phyloP scores from a whole-genome alignment of 1,140 invertebrate genomes.

The Bombus waltoni region DNA sequence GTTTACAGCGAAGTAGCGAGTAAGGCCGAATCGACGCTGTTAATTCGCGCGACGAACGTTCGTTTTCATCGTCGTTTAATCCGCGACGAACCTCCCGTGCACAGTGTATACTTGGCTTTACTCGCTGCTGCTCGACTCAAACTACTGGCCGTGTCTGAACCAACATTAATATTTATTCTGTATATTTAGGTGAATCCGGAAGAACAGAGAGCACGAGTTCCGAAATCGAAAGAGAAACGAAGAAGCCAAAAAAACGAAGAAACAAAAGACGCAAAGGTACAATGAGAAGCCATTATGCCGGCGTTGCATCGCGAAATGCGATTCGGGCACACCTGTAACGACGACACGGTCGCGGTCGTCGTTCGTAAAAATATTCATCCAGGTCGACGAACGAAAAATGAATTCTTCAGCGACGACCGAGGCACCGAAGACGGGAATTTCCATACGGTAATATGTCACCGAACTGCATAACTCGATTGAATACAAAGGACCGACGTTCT shows the following conservation, averaged over 20 bases:
- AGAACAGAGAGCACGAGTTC: neutral
- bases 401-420: constrained; percentile 14
- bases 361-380: constrained; percentile 33
- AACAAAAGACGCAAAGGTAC: neutral
- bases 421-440: constrained; percentile 3
- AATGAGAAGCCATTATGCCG: neutral
- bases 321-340: constrained; percentile 32
- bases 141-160: too few relatives aligned
- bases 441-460: constrained; percentile 19
- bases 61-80: too few relatives aligned
- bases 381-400: constrained; percentile 37
- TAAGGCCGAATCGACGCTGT: too few relatives aligned
- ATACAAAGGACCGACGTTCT: neutral
- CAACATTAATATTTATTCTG: neutral
- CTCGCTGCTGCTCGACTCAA: too few relatives aligned
- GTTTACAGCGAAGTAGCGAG: too few relatives aligned
- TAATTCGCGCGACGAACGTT: too few relatives aligned
- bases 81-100: too few relatives aligned
- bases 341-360: neutral
- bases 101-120: too few relatives aligned
- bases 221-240: neutral
- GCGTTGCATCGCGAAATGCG: constrained; percentile 11
- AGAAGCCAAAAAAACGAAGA: neutral
- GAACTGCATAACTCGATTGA: constrained; percentile 24
- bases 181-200: neutral